These are phyloP conservation scores for Australoheros scitulus DNA, from an alignment of 2,113 vertebrate genomes.

Conservation along the genomic window DNA sequence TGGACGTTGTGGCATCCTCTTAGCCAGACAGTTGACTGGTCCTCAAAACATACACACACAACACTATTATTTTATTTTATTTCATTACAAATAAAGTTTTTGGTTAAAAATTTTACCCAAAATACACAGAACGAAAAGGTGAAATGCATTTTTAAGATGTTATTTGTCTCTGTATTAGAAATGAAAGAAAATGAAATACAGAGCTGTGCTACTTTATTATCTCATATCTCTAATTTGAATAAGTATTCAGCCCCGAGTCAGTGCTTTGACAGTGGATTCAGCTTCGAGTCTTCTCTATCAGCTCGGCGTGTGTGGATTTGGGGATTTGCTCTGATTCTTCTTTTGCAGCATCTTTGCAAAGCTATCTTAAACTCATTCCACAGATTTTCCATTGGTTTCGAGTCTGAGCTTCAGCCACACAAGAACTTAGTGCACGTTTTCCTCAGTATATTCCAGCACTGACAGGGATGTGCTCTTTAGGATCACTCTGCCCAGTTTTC, in stretches of 20 bases:
- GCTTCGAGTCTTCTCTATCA: slow-evolving; percentile 24
- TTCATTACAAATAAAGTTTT: not conserved
- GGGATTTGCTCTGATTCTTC: slow-evolving; percentile 60
- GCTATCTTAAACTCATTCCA: slow-evolving; percentile 17
- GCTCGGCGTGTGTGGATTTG: slow-evolving; percentile 49
- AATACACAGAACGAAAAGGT: not conserved
- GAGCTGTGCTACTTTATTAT: slow-evolving; percentile 17
- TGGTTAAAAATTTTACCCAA: not conserved
- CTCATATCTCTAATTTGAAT: slow-evolving; percentile 52
- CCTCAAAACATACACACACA: not conserved
- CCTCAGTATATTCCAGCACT: not conserved
- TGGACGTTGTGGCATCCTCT: not conserved
- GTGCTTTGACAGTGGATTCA: slow-evolving; percentile 21
- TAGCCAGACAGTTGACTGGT: not conserved
- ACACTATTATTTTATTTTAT: too few species aligned
- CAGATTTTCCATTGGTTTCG: slow-evolving; percentile 3
- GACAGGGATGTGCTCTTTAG: not conserved
- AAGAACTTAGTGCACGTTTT: not conserved
- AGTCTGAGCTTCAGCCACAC: slow-evolving; percentile 16
- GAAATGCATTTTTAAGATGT: not conserved
- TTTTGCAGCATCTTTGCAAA: slow-evolving; percentile 44
- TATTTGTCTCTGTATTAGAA: not conserved
- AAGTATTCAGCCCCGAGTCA: slow-evolving; percentile 23
- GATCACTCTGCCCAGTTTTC: accelerated
- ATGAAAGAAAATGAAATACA: not conserved